These are phyloP conservation scores for Intellagama lesueurii DNA, from an alignment of 2,797 vertebrate species.

Conservation along the genomic window DNA sequence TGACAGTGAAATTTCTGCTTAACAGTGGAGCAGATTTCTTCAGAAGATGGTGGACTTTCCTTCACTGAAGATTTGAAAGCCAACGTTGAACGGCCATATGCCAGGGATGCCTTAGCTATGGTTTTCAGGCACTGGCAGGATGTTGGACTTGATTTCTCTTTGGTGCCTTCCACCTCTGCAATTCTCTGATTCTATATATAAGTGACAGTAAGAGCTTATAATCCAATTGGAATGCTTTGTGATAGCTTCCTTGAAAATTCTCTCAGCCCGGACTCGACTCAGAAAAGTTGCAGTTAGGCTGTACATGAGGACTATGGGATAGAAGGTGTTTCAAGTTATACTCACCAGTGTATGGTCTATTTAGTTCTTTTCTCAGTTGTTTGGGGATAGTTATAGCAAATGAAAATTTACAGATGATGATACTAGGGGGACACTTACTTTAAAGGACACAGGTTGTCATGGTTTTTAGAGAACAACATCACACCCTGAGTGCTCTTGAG, in stretches of 20 bases:
- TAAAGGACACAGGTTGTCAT: slow-evolving; percentile 3
- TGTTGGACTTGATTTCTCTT: background rate
- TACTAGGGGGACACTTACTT: background rate
- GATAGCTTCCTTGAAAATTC: background rate
- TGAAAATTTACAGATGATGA: background rate
- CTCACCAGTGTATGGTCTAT: background rate
- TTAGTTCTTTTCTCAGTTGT: slow-evolving; percentile 18
- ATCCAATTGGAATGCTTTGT: background rate
- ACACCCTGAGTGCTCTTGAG: background rate
- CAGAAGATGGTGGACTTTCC: background rate
- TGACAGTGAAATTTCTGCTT: background rate
- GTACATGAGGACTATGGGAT: background rate
- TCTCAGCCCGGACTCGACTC: background rate
- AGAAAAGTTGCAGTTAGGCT: background rate
- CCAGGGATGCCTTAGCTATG: background rate
- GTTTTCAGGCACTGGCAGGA: background rate
- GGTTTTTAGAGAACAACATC: background rate
- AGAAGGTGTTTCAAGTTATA: background rate
- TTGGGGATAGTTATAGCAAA: background rate
- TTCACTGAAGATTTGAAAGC: background rate
- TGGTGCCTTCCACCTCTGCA: background rate
- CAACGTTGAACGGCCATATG: background rate
- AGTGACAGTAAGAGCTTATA: background rate
- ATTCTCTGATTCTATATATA: background rate
- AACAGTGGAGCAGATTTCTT: background rate